A percentile compares a stretch with the other conserved stretches of the same genome.
Conservation (phyloP, 2,797 vertebrate species). For the Sardinella longiceps region DNA sequence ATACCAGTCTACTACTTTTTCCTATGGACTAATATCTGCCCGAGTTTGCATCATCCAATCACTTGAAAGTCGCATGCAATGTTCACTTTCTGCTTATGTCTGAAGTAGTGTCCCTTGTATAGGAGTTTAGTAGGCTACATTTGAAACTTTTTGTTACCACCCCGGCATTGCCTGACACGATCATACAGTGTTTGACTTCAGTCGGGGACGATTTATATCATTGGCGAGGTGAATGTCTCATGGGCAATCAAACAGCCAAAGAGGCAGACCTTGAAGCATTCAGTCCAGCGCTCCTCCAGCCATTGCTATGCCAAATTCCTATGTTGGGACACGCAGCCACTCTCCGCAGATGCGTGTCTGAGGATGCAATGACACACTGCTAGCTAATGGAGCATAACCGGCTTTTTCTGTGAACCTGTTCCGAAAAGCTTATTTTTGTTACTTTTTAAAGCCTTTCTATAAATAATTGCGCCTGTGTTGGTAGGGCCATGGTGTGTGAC, state of each 20-base stretch:
- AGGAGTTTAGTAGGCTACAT: neutral
- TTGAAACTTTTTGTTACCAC: neutral
- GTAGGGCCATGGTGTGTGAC: slow-evolving; percentile 68
- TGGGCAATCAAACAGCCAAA: neutral
- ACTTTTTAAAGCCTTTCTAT: slow-evolving; percentile 65
- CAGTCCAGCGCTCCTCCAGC: slow-evolving; percentile 33
- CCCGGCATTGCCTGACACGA: neutral
- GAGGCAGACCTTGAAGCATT: neutral
- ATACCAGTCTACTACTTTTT: neutral
- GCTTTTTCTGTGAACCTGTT: slow-evolving; percentile 51
- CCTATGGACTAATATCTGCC: neutral
- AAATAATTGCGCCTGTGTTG: slow-evolving; percentile 74
- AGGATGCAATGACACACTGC: slow-evolving; percentile 56
- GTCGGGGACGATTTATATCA: neutral
- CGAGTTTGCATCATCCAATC: slow-evolving; percentile 1
- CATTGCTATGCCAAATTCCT: slow-evolving; percentile 2
- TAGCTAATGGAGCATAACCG: slow-evolving; percentile 59
- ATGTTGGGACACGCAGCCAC: slow-evolving; percentile 47
- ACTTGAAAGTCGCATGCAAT: neutral
- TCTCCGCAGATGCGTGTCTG: slow-evolving; percentile 56
- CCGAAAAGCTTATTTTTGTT: slow-evolving; percentile 57
- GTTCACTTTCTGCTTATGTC: neutral
- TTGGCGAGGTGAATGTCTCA: neutral
- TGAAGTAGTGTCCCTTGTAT: neutral
- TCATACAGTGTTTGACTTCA: neutral